Evolutionary conservation across 2,797 vertebrate species (phyloP).

Genomic region (Novumbra hubbsi): DNA sequence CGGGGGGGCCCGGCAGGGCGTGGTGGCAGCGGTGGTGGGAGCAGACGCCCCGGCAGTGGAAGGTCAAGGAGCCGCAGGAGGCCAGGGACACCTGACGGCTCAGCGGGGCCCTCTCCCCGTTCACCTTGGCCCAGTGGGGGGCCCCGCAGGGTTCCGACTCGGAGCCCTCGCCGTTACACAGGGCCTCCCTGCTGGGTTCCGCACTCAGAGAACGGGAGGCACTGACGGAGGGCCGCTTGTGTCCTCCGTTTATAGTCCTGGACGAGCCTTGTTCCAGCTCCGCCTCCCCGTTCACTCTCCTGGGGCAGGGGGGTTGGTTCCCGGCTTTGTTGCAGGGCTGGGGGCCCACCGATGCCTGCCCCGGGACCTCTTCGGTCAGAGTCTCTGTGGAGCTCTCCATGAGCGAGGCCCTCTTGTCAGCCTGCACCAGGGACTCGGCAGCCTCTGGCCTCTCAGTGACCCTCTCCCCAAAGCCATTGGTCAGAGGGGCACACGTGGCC

Average conservation of each 20-base stretch:
- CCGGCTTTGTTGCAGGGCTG: slow-evolving; percentile 38
- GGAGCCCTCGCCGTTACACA: slow-evolving; percentile 77
- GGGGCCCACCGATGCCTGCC: slow-evolving; percentile 29
- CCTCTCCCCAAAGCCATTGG: slow-evolving; percentile 57
- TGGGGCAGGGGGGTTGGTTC: slow-evolving; percentile 38
- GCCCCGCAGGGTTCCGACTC: slow-evolving; percentile 59
- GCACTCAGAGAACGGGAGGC: slow-evolving; percentile 78
- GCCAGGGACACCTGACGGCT: slow-evolving; percentile 82
- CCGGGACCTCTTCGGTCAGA: slow-evolving; percentile 78
- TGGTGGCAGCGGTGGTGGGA: slow-evolving; percentile 79
- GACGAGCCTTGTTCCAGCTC: slow-evolving; percentile 46
- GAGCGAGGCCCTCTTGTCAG: slow-evolving; percentile 73
- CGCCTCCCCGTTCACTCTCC: slow-evolving; percentile 58
- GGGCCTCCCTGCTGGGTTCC: slow-evolving; percentile 65
- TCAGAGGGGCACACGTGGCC: slow-evolving; percentile 48
- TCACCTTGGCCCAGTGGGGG: slow-evolving; percentile 63
- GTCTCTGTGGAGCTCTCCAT: slow-evolving; percentile 87
- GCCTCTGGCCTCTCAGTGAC: slow-evolving; percentile 42
- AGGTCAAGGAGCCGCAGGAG: slow-evolving; percentile 81
- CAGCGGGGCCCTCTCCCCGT: slow-evolving; percentile 79
- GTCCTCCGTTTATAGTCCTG: slow-evolving; percentile 80
- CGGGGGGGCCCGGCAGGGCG: slow-evolving; percentile 59
- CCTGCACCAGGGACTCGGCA: slow-evolving; percentile 51
- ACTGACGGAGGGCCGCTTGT: slow-evolving; percentile 77
- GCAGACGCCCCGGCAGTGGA: slow-evolving; percentile 68